Evolutionary conservation across 2,113 vertebrate genomes (phyloP), one percentile per base, ranked within the genome.

Genomic region (Charadrius vociferus): DNA sequence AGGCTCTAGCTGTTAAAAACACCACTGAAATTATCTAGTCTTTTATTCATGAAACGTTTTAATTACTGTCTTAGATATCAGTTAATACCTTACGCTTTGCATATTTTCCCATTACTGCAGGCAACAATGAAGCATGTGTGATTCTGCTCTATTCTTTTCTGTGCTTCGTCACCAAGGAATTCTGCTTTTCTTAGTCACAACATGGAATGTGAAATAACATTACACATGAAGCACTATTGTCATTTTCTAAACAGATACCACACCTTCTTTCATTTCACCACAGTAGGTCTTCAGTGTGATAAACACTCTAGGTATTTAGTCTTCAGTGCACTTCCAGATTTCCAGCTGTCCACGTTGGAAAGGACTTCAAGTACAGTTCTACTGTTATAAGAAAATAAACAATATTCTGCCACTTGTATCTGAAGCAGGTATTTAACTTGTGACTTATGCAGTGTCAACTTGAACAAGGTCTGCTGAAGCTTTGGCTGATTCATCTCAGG

Each of bases 11-110:
- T 86, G 16, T 72, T 83, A 84, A 90, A 94, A 96, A 27, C 3
- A 37, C 29, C 41, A 83, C 23, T 63, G 47, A 92, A 88, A 92
- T 94, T 68, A 85, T 36, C 53, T 63, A 78, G 47, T 56, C 23
- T 83, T 59, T 93, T 78, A 78, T 84, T 93, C 80, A 84, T 43
- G 23, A 81, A 81, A 73, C 55, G 86, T 96, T 86, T 92, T 97
- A 94, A 96, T 96, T 86, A 93, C n/a, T 70, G 21, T 49, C 65
- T 87, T 49, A 8, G 21, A 43, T 26, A 86, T 32, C 39, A 73
- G 43, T 83, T 91, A 93, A 81, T 84, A 81, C 19, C 43, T 87
- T 72, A 73, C 0, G 1, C 50, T 93, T 71, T 61, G 50, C 19
- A 30, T 73, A 73, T 90, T 70, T 84, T 90, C 22, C 55, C 71